phyloP scores from a whole-genome alignment of 2,113 vertebrate genomes.

The Rhegmatorhina hoffmannsi region DNA sequence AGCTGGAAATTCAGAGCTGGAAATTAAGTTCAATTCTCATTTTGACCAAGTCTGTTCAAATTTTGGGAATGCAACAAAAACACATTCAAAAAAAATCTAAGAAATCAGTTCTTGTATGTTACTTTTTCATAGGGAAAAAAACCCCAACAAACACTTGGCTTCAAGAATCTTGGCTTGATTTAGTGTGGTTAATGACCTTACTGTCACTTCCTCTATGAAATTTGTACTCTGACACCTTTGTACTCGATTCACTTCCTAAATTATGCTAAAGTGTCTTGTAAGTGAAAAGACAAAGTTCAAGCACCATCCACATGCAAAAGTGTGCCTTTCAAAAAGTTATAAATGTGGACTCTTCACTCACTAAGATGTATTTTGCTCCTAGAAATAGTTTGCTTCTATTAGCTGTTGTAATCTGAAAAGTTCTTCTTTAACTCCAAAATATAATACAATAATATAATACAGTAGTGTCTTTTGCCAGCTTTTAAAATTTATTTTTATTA shows the following conservation, averaged over 20 bases:
- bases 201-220: neutral
- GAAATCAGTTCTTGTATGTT: neutral
- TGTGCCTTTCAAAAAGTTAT: neutral
- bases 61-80: neutral
- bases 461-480: neutral
- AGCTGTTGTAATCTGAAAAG: neutral
- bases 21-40: neutral
- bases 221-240: neutral
- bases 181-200: neutral
- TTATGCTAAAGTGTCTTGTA: neutral
- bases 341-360: neutral
- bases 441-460: neutral
- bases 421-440: neutral
- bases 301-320: neutral
- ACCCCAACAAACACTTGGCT: neutral
- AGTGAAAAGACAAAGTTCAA: conserved; percentile 1
- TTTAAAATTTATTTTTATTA: neutral
- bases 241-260: neutral
- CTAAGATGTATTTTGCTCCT: neutral
- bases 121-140: neutral
- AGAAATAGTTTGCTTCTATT: neutral
- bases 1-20: neutral
- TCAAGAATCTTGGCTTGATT: neutral
- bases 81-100: neutral
- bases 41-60: neutral